Conservation (phyloP, 2,888 invertebrate species). For the Petrolisthes cinctipes region DNA sequence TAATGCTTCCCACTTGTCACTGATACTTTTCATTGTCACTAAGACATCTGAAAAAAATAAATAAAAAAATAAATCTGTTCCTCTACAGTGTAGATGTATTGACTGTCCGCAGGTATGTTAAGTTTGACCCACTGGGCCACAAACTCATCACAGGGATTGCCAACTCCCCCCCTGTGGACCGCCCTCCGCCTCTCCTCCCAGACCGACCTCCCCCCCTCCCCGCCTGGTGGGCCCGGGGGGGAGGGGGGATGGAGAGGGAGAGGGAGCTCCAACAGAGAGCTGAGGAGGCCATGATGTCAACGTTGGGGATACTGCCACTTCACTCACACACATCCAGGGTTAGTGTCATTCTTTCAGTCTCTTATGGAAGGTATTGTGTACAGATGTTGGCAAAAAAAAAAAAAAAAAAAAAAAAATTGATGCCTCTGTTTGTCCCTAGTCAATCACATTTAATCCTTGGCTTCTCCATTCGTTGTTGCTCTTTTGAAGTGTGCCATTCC, state of each 20-base stretch:
- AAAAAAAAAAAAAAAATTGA: too few species aligned
- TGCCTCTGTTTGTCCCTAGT: too few species aligned
- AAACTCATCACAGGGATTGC: slow-evolving; percentile 85
- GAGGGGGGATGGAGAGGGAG: slow-evolving; percentile 44
- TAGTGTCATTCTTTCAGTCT: too few species aligned
- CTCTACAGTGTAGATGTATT: background rate
- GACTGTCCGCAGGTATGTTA: slow-evolving; percentile 78
- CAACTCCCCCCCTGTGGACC: slow-evolving; percentile 39
- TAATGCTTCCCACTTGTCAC: background rate
- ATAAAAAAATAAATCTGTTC: too few species aligned
- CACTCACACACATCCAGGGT: too few species aligned
- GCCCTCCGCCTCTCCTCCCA: slow-evolving; percentile 15
- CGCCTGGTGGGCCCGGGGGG: background rate
- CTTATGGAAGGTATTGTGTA: too few species aligned
- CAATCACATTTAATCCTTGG: too few species aligned
- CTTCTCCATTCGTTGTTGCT: too few species aligned
- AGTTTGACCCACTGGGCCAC: slow-evolving; percentile 84
- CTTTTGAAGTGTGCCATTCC: too few species aligned
- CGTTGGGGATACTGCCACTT: too few species aligned
- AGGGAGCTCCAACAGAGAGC: slow-evolving; percentile 8
- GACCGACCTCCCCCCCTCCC: slow-evolving; percentile 2
- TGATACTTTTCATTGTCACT: background rate
- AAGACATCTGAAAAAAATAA: background rate
- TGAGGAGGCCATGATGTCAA: too few species aligned
- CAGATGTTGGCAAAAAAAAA: too few species aligned